Evolutionary conservation across 1,140 invertebrate species (phyloP).

Genomic region (Caerostris extrusa): DNA sequence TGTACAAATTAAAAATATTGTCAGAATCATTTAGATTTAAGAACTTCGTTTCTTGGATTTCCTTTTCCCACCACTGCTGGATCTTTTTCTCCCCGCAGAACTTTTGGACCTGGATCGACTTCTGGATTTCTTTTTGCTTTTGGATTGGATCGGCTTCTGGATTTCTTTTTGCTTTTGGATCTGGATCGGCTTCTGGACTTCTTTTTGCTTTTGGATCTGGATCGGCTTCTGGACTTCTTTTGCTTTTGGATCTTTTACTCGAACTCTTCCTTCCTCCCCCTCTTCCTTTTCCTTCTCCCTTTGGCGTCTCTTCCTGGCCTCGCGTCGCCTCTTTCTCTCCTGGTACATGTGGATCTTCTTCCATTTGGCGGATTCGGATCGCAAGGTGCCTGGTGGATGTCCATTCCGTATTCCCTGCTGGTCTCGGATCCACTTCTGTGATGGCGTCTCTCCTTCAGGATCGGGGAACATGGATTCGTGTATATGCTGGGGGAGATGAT

Average conservation of each 20-base stretch:
- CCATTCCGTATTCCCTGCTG: neutral
- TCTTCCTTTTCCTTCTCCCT: neutral
- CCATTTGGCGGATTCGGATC: constrained; percentile 57
- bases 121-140: neutral
- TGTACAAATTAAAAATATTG: too few species aligned
- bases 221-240: neutral
- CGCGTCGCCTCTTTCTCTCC: neutral
- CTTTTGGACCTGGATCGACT: neutral
- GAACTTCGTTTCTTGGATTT: too few species aligned
- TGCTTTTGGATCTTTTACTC: too few species aligned
- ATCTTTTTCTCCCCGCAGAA: too few species aligned
- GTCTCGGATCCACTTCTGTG: neutral
- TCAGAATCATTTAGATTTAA: too few species aligned
- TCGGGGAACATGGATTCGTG: neutral
- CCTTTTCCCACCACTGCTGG: too few species aligned
- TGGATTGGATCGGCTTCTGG: neutral
- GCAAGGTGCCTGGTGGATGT: neutral
- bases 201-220: neutral
- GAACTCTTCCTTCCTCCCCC: neutral
- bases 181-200: neutral
- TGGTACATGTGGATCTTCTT: constrained; percentile 22
- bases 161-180: neutral
- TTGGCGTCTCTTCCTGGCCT: neutral
- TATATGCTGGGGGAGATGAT: neutral
- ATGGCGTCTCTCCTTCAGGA: neutral